Conservation (phyloP, 1,140 invertebrate genomes). For the Drosophila saltans region DNA sequence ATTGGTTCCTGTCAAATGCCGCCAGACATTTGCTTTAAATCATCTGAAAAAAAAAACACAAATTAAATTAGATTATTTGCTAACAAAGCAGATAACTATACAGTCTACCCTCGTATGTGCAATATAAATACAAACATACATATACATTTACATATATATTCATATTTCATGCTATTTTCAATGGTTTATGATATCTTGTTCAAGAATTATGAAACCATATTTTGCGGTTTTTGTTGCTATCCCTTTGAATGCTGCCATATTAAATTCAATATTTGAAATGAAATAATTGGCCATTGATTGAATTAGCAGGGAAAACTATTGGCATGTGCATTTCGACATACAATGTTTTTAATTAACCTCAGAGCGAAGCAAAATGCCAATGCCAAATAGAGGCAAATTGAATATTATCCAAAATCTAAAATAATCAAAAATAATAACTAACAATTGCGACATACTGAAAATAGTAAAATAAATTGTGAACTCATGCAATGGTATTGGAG, state of each 20-base stretch:
- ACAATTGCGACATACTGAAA: conserved; percentile 38
- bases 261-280: conserved; percentile 13
- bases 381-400: conserved; percentile 22
- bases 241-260: conserved; percentile 5
- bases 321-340: conserved; percentile 17
- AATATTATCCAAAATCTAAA: conserved; percentile 41
- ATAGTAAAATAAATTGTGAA: conserved; percentile 36
- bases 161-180: background rate
- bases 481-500: background rate
- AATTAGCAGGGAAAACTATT: conserved; percentile 25
- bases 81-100: background rate
- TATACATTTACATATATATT: background rate
- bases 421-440: conserved; percentile 51
- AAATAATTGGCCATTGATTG: conserved; percentile 31
- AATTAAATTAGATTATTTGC: background rate
- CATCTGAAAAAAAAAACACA: no score
- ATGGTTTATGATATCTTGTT: background rate
- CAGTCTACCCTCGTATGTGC: background rate
- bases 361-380: conserved; percentile 11
- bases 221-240: background rate
- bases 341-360: conserved; percentile 57
- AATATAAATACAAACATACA: background rate
- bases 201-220: conserved; percentile 12
- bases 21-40: no score
- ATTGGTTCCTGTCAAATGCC: no score